These are phyloP conservation scores for Lepus oiostolus DNA, from an alignment of 2,797 vertebrate genomes.

Conservation along the genomic window DNA sequence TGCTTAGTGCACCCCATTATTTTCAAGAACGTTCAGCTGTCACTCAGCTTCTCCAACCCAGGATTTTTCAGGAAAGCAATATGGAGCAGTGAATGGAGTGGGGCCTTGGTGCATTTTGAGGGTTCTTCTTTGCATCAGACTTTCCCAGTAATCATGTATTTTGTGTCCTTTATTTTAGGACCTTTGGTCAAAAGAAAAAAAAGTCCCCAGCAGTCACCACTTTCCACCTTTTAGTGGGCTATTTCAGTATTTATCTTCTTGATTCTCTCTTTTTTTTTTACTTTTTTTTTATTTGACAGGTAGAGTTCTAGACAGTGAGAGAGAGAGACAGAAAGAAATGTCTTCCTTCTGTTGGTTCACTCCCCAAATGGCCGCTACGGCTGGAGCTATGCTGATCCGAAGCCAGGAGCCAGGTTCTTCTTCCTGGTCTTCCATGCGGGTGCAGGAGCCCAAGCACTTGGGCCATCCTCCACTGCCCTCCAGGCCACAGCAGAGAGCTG, in stretches of 20 bases:
- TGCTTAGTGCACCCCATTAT: neutral
- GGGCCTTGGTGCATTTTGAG: neutral
- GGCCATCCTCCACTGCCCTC: no score
- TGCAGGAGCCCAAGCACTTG: no score
- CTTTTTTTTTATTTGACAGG: no score
- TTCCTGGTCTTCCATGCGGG: no score
- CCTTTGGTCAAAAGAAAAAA: neutral
- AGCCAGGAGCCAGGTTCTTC: no score
- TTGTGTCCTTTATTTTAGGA: neutral
- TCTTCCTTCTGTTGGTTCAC: no score
- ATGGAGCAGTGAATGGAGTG: neutral
- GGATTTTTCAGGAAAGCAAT: neutral
- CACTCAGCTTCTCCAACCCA: conserved; percentile 3
- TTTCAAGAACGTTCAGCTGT: conserved; percentile 5
- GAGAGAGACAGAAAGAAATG: no score
- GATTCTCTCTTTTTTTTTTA: no score
- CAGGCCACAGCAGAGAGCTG: no score
- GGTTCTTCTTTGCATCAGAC: neutral
- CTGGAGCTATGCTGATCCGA: no score
- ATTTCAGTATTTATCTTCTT: neutral
- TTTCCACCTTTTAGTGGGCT: neutral
- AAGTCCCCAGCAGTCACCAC: neutral
- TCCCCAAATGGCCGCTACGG: no score
- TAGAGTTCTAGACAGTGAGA: no score
- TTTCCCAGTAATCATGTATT: neutral